These are phyloP conservation scores for Ferdinandea cuprea DNA, from an alignment of 2,888 invertebrate genomes.

Conservation along the genomic window DNA sequence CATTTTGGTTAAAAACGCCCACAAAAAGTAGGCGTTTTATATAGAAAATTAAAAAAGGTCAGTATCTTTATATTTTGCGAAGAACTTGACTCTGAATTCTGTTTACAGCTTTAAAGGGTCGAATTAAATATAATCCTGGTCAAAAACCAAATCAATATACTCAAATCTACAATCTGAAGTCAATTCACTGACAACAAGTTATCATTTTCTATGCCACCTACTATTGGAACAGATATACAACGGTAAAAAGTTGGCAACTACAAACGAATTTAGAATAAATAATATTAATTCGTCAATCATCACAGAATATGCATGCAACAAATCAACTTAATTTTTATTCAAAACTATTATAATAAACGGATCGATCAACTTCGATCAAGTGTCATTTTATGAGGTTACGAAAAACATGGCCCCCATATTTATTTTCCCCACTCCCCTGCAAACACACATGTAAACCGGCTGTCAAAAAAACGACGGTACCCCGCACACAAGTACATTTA, in stretches of 20 bases:
- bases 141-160: too few species aligned
- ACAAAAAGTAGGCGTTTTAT: too few species aligned
- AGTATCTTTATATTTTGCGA: too few species aligned
- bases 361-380: constrained; percentile 63
- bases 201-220: too few species aligned
- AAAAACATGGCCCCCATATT: constrained; percentile 36
- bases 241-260: background rate
- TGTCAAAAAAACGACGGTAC: constrained; percentile 36
- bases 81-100: too few species aligned
- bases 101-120: too few species aligned
- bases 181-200: too few species aligned
- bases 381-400: constrained; percentile 54
- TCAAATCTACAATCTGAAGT: too few species aligned
- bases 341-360: constrained; percentile 1
- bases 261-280: background rate
- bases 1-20: too few species aligned
- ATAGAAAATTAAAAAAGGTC: too few species aligned
- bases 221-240: too few species aligned
- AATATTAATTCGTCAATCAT: background rate
- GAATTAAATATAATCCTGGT: too few species aligned
- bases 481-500: constrained; percentile 11
- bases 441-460: constrained; percentile 27
- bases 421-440: background rate
- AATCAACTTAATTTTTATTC: constrained; percentile 20
- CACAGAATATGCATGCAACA: constrained; percentile 19